Evolutionary conservation across 2,888 invertebrate genomes (phyloP).

Genomic region (Aromia moschata): DNA sequence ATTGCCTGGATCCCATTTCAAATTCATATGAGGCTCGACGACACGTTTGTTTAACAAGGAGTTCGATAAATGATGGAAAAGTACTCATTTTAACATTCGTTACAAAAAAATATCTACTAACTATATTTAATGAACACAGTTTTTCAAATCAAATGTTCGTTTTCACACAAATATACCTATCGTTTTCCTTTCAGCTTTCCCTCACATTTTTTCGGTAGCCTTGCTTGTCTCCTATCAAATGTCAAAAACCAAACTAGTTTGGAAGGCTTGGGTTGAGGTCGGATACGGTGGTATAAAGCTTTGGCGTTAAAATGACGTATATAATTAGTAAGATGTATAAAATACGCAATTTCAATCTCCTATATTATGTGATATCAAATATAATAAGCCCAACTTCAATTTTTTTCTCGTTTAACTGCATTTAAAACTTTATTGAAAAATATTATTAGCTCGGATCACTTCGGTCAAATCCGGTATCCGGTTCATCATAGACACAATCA

Average conservation of each 20-base stretch:
- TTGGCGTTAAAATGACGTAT: background rate
- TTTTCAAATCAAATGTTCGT: conserved; percentile 8
- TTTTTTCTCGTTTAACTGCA: background rate
- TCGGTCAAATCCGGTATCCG: background rate
- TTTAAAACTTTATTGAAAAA: background rate
- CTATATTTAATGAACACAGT: conserved; percentile 19
- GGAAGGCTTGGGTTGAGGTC: background rate
- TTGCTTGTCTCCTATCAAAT: conserved; percentile 19
- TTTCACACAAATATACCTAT: conserved; percentile 5
- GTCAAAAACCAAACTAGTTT: conserved; percentile 15
- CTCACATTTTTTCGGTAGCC: conserved; percentile 10
- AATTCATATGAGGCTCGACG: conserved; percentile 50
- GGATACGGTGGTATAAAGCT: background rate
- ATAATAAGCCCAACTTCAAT: background rate
- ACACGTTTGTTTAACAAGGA: conserved; percentile 49
- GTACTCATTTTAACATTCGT: conserved; percentile 39
- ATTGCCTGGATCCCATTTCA: conserved; percentile 48
- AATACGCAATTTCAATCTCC: background rate
- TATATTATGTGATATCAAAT: no score
- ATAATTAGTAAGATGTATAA: background rate
- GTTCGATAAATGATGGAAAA: conserved; percentile 48
- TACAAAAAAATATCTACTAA: conserved; percentile 20
- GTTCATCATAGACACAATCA: no score
- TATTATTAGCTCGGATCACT: background rate
- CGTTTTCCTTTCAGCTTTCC: conserved; percentile 8